phyloP scores from a whole-genome alignment of 2,797 vertebrate genomes.

The Liparis tanakae region DNA sequence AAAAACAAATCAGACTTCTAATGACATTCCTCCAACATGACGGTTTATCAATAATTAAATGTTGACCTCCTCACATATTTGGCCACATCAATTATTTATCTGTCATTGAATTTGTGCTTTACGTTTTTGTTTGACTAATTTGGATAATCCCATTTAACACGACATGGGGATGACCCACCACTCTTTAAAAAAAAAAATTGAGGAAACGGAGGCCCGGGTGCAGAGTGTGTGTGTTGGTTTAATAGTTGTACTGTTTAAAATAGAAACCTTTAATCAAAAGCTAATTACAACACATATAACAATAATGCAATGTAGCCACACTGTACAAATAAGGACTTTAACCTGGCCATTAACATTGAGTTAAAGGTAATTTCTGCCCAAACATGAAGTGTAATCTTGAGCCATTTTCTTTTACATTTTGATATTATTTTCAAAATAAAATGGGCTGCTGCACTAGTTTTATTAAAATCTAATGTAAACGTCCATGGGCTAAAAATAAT shows the following conservation, averaged over 20 bases:
- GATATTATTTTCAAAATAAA: neutral
- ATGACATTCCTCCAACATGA: constrained; percentile 78
- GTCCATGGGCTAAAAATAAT: neutral
- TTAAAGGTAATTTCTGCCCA: neutral
- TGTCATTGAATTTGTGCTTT: constrained; percentile 58
- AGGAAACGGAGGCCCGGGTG: constrained; percentile 24
- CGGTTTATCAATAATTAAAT: constrained; percentile 73
- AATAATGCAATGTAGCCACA: neutral
- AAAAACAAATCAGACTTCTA: constrained; percentile 33
- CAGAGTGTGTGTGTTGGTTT: constrained; percentile 10
- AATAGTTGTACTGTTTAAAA: neutral
- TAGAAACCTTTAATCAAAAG: neutral
- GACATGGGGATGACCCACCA: neutral
- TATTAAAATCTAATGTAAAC: neutral
- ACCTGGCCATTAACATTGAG: neutral
- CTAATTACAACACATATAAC: neutral
- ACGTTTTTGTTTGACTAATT: constrained; percentile 57
- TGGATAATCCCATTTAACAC: constrained; percentile 36
- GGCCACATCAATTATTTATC: constrained; percentile 73
- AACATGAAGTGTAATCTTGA: neutral
- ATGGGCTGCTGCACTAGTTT: neutral
- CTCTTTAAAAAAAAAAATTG: neutral
- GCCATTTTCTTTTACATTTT: neutral
- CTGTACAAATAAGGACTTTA: neutral
- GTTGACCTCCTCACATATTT: constrained; percentile 77